Conservation (phyloP, 2,797 vertebrate species). For the Apogon hyalosoma region DNA sequence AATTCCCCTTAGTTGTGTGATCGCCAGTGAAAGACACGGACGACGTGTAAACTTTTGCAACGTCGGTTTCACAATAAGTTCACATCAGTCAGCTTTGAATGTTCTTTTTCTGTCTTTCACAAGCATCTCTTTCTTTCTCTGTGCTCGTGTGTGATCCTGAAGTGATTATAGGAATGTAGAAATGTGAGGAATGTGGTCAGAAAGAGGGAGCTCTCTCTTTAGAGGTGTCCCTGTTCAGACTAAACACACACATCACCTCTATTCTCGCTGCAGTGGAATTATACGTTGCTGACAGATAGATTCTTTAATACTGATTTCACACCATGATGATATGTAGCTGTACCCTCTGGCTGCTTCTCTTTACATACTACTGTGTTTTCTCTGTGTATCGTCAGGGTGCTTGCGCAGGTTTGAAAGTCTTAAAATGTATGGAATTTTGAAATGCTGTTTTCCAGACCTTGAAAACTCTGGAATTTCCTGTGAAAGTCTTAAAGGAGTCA, state of each 20-base stretch:
- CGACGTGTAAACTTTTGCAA: conserved; percentile 34
- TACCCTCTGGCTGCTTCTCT: too few relatives aligned
- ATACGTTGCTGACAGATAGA: background rate
- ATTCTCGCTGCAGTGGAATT: background rate
- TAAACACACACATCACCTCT: background rate
- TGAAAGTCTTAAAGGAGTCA: too few relatives aligned
- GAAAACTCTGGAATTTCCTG: too few relatives aligned
- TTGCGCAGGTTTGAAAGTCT: too few relatives aligned
- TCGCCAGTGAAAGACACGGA: background rate
- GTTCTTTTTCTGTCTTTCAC: conserved; percentile 10
- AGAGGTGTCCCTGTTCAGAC: conserved; percentile 48
- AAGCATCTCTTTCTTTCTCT: conserved; percentile 6
- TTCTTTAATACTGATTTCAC: conserved; percentile 1
- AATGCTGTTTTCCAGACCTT: too few relatives aligned
- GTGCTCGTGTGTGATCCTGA: conserved; percentile 37
- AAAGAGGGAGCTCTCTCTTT: conserved; percentile 56
- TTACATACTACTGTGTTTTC: background rate
- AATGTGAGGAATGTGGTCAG: conserved; percentile 75
- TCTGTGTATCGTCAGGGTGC: background rate
- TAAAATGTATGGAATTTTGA: too few relatives aligned
- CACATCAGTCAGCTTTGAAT: background rate
- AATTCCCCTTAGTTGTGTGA: conserved; percentile 46
- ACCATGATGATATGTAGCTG: background rate
- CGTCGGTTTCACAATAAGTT: conserved; percentile 30
- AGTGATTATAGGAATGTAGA: conserved; percentile 65